A percentile compares a stretch with the other conserved stretches of the same genome.
phyloP scores from a whole-genome alignment of 2,888 invertebrate genomes.

The Gryllus longicercus region DNA sequence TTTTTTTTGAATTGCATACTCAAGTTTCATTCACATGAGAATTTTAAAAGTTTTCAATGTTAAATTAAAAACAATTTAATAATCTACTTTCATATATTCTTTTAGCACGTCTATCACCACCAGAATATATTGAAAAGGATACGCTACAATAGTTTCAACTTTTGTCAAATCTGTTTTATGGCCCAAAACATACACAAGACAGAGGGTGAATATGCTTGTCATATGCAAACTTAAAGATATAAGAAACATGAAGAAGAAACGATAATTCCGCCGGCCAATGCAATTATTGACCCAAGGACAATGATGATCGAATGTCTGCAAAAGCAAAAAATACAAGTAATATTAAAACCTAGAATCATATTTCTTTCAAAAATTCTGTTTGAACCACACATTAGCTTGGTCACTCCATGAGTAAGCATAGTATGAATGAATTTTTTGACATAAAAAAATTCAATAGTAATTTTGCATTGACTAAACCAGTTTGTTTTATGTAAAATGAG shows the following conservation, averaged over 20 bases:
- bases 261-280: conserved; percentile 94
- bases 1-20: too few relatives aligned
- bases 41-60: background rate
- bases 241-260: conserved; percentile 98
- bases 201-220: conserved; percentile 93
- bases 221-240: conserved; percentile 95
- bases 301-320: conserved; percentile 98
- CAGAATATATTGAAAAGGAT: conserved; percentile 40
- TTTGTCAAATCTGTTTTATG: conserved; percentile 76
- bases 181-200: conserved; percentile 86
- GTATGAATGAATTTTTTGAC: background rate
- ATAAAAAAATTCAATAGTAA: background rate
- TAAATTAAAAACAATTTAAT: conserved; percentile 2
- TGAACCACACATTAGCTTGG: background rate
- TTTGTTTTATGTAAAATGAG: too few relatives aligned
- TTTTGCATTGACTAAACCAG: background rate
- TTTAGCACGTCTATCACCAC: background rate
- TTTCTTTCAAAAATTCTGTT: background rate
- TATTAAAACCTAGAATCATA: background rate
- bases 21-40: too few relatives aligned
- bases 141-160: conserved; percentile 56
- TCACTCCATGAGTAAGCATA: background rate
- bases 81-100: too few relatives aligned
- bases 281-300: conserved; percentile 98
- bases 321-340: conserved; percentile 42